Evolutionary conservation across 2,888 invertebrate species (phyloP).

Genomic region (Germaria angustata): DNA sequence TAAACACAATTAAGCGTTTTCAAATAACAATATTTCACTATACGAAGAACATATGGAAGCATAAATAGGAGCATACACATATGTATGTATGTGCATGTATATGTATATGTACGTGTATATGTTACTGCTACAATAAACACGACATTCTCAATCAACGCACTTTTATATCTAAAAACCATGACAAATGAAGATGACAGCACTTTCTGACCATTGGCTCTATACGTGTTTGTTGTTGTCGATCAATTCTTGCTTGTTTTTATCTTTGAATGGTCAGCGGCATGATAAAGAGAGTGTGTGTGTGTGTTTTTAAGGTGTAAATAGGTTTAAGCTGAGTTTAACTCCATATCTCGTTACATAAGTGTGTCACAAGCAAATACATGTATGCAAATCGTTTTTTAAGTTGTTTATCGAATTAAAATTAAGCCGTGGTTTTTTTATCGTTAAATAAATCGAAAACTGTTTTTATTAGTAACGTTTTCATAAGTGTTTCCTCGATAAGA

Average conservation of each 20-base stretch:
- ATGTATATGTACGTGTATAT: too few relatives aligned
- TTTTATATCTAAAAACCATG: slow-evolving; percentile 40
- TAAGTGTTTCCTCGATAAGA: neutral
- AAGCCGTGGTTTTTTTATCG: too few relatives aligned
- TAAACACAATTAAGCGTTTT: slow-evolving; percentile 62
- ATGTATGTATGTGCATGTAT: too few relatives aligned
- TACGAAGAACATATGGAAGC: neutral
- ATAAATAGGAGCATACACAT: neutral
- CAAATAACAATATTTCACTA: slow-evolving; percentile 28
- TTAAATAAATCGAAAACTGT: too few relatives aligned
- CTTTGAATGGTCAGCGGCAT: slow-evolving; percentile 17
- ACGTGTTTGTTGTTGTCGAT: slow-evolving; percentile 12
- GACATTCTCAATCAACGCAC: slow-evolving; percentile 30
- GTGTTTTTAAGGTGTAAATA: slow-evolving; percentile 32
- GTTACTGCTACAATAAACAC: neutral
- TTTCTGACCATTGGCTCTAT: slow-evolving; percentile 1
- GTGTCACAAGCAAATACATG: neutral
- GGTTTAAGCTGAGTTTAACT: neutral
- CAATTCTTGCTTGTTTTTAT: slow-evolving; percentile 17
- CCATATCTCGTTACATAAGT: neutral
- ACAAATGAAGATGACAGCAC: slow-evolving; percentile 60
- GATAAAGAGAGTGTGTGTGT: neutral
- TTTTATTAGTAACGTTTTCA: too few relatives aligned
- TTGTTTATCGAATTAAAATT: neutral
- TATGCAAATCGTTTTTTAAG: neutral